These are phyloP conservation scores for Teleogryllus oceanicus DNA, from an alignment of 2,888 invertebrate genomes.

Conservation along the genomic window DNA sequence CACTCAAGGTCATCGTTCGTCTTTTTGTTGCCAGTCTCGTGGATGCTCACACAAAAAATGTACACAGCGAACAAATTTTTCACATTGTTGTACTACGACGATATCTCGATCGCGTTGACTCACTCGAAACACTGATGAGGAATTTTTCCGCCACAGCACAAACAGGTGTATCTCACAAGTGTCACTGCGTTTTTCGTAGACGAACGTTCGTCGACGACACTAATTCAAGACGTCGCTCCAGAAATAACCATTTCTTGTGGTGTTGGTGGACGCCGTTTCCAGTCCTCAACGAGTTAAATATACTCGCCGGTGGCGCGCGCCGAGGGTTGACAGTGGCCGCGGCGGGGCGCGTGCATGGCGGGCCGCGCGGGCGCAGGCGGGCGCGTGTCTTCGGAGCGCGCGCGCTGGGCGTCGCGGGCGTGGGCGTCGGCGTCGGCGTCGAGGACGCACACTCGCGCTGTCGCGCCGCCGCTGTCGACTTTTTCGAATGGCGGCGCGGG, in stretches of 20 bases:
- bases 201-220: conserved; percentile 1
- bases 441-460: not conserved
- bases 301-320: not conserved
- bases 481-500: not conserved
- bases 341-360: not conserved
- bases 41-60: not conserved
- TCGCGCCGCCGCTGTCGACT: not conserved
- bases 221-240: not conserved
- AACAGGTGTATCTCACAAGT: conserved; percentile 9
- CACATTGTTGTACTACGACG: not conserved
- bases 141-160: conserved; percentile 7
- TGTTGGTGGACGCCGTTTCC: not conserved
- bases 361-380: not conserved
- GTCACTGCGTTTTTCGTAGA: not conserved
- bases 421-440: not conserved
- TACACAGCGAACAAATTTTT: not conserved
- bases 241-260: not conserved
- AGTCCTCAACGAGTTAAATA: not conserved
- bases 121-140: not conserved
- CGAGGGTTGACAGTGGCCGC: too few species aligned
- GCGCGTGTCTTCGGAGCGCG: conserved; percentile 1
- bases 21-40: not conserved
- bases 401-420: not conserved
- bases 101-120: not conserved
- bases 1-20: conserved; percentile 10